Evolutionary conservation across 2,888 invertebrate species (phyloP).

Genomic region (Cosmorhoe ocellata): DNA sequence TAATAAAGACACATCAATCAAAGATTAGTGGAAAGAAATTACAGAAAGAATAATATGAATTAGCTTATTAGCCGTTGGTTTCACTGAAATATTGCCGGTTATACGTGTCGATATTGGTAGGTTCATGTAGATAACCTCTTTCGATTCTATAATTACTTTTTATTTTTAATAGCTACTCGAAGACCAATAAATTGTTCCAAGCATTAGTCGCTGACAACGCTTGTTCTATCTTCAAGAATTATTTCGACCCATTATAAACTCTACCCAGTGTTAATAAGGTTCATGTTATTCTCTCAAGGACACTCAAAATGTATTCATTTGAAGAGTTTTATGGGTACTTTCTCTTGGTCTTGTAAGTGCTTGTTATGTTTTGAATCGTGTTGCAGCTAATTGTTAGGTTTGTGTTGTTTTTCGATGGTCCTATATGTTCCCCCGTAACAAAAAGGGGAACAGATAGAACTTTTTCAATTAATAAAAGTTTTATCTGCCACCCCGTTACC

Average conservation of each 20-base stretch:
- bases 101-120: background rate
- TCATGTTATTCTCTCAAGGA: conserved; percentile 10
- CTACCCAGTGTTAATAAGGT: background rate
- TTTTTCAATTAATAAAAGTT: too few relatives aligned
- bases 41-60: too few relatives aligned
- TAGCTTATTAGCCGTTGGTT: too few relatives aligned
- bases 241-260: conserved; percentile 1
- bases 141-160: conserved; percentile 22
- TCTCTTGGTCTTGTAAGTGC: conserved; percentile 7
- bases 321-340: conserved; percentile 20
- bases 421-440: too few relatives aligned
- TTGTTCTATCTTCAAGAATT: conserved; percentile 2
- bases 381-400: conserved; percentile 1
- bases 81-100: background rate
- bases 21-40: too few relatives aligned
- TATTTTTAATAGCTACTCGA: conserved; percentile 11
- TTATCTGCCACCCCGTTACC: too few relatives aligned
- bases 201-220: conserved; percentile 15
- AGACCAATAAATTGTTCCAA: conserved; percentile 21
- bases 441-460: too few relatives aligned
- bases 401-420: conserved; percentile 2
- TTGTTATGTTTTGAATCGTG: conserved; percentile 6
- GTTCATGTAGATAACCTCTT: conserved; percentile 2
- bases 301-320: conserved; percentile 11
- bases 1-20: too few relatives aligned